A percentile compares a stretch with the other conserved stretches of the same genome.
Evolutionary conservation across 2,113 vertebrate species (phyloP).

Genomic region (Melanotaenia duboulayi): DNA sequence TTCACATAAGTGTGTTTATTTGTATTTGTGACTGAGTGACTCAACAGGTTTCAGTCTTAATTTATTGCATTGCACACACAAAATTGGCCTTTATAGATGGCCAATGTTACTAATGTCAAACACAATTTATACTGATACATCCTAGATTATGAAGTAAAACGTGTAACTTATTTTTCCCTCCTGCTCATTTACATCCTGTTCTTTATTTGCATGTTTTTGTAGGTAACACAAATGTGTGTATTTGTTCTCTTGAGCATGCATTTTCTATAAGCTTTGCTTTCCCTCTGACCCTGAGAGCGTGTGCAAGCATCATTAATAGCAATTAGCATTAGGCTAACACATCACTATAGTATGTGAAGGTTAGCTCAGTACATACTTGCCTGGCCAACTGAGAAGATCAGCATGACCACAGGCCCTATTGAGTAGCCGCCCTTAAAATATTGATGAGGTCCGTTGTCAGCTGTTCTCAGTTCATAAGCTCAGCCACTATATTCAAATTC

Average conservation of each 20-base stretch:
- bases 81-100: background rate
- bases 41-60: constrained; percentile 8
- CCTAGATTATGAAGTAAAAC: constrained; percentile 2
- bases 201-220: background rate
- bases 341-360: background rate
- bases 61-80: constrained; percentile 17
- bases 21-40: constrained; percentile 7
- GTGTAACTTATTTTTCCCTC: background rate
- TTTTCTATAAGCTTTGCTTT: constrained; percentile 51
- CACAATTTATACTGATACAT: background rate
- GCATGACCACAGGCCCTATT: constrained; percentile 52
- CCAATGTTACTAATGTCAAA: constrained; percentile 4
- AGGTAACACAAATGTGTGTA: too few species aligned
- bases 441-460: constrained; percentile 60
- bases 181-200: background rate
- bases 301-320: constrained; percentile 13
- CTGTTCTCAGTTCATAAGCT: constrained; percentile 61
- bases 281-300: constrained; percentile 11
- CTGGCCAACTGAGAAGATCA: constrained; percentile 60
- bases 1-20: constrained; percentile 15
- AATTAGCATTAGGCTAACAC: constrained; percentile 37
- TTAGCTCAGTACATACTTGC: constrained; percentile 3
- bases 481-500: constrained; percentile 23
- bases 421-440: constrained; percentile 69
- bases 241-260: background rate